Conservation (phyloP, 2,888 invertebrate species). For the Laothoe populi region DNA sequence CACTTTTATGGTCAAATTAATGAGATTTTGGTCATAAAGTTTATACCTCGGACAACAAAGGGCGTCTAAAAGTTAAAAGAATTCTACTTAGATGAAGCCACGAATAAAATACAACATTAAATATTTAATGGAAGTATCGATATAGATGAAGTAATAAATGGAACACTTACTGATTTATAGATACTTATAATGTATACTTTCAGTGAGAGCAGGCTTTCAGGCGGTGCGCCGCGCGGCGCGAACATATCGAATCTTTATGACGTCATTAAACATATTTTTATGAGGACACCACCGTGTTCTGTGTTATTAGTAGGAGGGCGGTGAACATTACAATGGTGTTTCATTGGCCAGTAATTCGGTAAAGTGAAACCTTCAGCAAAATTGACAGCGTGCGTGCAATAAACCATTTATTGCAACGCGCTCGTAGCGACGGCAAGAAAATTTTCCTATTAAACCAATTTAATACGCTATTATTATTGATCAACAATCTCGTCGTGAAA, state of each 20-base stretch:
- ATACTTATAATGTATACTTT: slow-evolving; percentile 56
- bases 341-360: slow-evolving; percentile 72
- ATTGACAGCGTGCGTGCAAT: slow-evolving; percentile 70
- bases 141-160: slow-evolving; percentile 45
- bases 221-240: slow-evolving; percentile 55
- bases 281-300: slow-evolving; percentile 75
- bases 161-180: slow-evolving; percentile 74
- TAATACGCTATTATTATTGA: slow-evolving; percentile 44
- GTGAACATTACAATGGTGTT: slow-evolving; percentile 57
- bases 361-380: slow-evolving; percentile 65
- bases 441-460: slow-evolving; percentile 53
- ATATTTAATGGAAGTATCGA: slow-evolving; percentile 50
- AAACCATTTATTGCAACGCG: slow-evolving; percentile 67
- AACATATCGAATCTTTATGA: slow-evolving; percentile 80
- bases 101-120: slow-evolving; percentile 39
- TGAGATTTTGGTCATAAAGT: slow-evolving; percentile 3
- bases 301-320: slow-evolving; percentile 70
- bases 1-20: background rate
- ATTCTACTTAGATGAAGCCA: slow-evolving; percentile 4
- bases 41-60: slow-evolving; percentile 9
- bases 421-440: slow-evolving; percentile 51
- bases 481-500: slow-evolving; percentile 14
- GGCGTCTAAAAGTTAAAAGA: slow-evolving; percentile 4
- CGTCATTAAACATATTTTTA: slow-evolving; percentile 84
- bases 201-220: slow-evolving; percentile 65